Percentiles rank a stretch among this genome's conserved stretches.
Evolutionary conservation across 2,888 invertebrate species (phyloP).

Genomic region (Plebejus anna): DNA sequence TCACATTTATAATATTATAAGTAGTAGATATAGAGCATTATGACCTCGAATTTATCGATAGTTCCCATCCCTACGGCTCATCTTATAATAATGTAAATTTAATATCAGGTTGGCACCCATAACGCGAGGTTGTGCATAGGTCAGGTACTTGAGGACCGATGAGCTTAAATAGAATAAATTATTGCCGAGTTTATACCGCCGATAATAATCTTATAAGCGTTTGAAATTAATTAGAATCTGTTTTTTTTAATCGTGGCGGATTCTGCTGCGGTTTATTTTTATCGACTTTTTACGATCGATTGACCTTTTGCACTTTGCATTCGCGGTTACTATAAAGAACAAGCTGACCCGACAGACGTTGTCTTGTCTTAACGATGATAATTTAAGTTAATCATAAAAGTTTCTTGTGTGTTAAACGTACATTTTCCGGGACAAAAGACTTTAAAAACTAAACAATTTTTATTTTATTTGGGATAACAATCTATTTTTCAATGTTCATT

Average conservation of each 20-base stretch:
- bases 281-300: background rate
- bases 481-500: too few species aligned
- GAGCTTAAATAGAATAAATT: constrained; percentile 36
- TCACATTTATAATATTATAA: too few species aligned
- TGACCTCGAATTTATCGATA: constrained; percentile 16
- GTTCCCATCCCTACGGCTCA: constrained; percentile 11
- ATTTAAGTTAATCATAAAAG: too few species aligned
- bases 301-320: background rate
- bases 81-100: constrained; percentile 47
- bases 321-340: background rate
- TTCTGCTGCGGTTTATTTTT: background rate
- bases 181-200: constrained; percentile 25
- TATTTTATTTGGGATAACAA: too few species aligned
- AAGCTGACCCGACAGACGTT: too few species aligned
- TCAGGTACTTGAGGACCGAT: constrained; percentile 35
- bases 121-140: constrained; percentile 37
- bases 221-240: constrained; percentile 5
- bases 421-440: too few species aligned
- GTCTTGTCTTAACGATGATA: too few species aligned
- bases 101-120: constrained; percentile 42
- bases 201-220: constrained; percentile 13
- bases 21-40: background rate
- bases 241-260: background rate
- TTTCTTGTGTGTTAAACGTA: too few species aligned
- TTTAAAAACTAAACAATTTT: too few species aligned